Evolutionary conservation across 1,140 invertebrate genomes (phyloP).

Genomic region (Dolichoris vasculosae): DNA sequence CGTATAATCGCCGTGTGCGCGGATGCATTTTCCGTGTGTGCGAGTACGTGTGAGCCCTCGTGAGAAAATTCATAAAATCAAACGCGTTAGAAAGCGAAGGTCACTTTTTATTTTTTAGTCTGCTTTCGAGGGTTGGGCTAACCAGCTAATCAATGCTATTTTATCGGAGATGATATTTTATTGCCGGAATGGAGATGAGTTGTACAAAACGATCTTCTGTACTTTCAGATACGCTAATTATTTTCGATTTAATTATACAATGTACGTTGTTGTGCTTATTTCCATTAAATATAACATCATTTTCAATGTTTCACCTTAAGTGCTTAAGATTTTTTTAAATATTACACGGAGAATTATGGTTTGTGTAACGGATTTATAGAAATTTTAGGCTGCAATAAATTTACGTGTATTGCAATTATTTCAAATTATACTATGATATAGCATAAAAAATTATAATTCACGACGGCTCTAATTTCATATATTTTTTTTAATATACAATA

Average conservation of each 20-base stretch:
- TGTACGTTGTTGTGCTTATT: not conserved
- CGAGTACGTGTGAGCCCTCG: constrained; percentile 15
- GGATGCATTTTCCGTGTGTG: not conserved
- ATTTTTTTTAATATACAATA: no score
- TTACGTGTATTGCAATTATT: no score
- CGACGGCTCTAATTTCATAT: no score
- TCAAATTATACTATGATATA: no score
- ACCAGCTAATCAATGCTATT: constrained; percentile 43
- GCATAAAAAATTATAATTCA: no score
- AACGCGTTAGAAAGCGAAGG: not conserved
- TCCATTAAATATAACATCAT: not conserved
- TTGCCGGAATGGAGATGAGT: not conserved
- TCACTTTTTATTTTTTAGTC: not conserved
- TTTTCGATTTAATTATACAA: not conserved
- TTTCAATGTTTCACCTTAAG: no score
- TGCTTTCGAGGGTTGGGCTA: not conserved
- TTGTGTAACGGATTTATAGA: no score
- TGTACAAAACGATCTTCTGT: not conserved
- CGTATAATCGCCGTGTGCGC: constrained; percentile 26
- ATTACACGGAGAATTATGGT: no score
- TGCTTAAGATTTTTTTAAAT: no score
- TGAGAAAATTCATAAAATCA: constrained; percentile 51
- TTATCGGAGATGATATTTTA: constrained; percentile 3
- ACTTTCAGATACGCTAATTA: not conserved
- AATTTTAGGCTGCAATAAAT: no score